A percentile compares a stretch with the other conserved stretches of the same genome.
phyloP scores from a whole-genome alignment of 2,888 invertebrate species.

The Acleris holmiana region DNA sequence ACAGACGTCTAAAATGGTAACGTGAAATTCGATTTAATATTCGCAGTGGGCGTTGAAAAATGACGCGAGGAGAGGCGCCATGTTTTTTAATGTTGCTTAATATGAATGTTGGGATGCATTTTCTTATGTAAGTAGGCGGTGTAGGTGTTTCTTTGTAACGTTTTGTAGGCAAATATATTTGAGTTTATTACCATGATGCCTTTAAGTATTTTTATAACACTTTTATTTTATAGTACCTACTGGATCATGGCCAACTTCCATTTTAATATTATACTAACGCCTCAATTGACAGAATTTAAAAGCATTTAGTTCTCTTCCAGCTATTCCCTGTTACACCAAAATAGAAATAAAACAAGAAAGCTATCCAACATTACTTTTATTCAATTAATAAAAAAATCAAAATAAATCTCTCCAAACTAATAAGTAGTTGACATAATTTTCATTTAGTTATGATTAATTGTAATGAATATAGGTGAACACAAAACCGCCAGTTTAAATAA shows the following conservation, averaged over 20 bases:
- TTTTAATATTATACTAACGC: too few species aligned
- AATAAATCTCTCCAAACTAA: constrained; percentile 47
- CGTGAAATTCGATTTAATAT: constrained; percentile 50
- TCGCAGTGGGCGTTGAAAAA: constrained; percentile 23
- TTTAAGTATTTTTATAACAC: neutral
- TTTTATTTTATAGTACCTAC: neutral
- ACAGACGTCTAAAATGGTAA: constrained; percentile 57
- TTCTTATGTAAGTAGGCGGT: neutral
- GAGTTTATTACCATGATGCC: neutral
- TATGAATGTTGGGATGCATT: neutral
- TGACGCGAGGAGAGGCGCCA: constrained; percentile 8
- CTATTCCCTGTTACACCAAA: neutral
- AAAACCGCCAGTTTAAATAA: too few species aligned
- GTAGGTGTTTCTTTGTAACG: too few species aligned
- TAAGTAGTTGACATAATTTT: neutral
- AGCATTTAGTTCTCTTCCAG: too few species aligned
- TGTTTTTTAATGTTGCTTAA: neutral
- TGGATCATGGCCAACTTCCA: too few species aligned
- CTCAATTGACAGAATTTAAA: too few species aligned
- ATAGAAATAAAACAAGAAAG: constrained; percentile 35
- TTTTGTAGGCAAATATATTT: too few species aligned
- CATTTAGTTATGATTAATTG: neutral
- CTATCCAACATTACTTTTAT: constrained; percentile 51
- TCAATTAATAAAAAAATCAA: constrained; percentile 49
- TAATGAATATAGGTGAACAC: neutral